phyloP scores from a whole-genome alignment of 2,113 vertebrate genomes.

The Chloebia gouldiae region DNA sequence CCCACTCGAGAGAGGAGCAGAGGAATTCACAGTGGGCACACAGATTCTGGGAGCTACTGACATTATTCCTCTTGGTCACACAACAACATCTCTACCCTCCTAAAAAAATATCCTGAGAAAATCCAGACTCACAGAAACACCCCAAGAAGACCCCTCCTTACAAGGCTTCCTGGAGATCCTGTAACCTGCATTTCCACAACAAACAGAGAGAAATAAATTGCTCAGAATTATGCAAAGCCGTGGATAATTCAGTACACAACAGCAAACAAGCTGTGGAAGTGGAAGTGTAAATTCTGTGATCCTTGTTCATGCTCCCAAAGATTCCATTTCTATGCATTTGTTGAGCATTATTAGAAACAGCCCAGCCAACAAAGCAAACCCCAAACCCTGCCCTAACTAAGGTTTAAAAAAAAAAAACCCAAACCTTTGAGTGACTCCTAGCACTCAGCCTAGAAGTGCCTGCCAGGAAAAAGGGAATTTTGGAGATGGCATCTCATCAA shows the following conservation, averaged over 20 bases:
- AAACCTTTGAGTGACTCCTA: conserved; percentile 39
- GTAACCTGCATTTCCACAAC: not conserved
- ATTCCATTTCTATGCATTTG: not conserved
- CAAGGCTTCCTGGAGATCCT: not conserved
- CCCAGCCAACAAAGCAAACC: not conserved
- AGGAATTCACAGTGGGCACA: not conserved
- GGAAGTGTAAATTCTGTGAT: not conserved
- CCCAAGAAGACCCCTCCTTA: not conserved
- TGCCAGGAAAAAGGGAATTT: conserved; percentile 71
- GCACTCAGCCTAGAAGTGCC: not conserved
- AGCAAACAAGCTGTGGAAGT: not conserved
- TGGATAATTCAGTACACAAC: not conserved
- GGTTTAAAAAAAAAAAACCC: not conserved
- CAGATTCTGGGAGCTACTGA: not conserved
- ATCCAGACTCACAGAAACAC: not conserved
- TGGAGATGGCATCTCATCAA: conserved; percentile 71
- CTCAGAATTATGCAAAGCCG: not conserved
- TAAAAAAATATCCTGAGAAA: not conserved
- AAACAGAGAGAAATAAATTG: not conserved
- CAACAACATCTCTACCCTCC: fast-evolving
- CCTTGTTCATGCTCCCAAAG: not conserved
- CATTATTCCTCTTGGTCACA: not conserved
- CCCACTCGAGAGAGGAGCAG: not conserved
- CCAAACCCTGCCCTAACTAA: conserved; percentile 14
- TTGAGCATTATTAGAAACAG: not conserved